Conservation (phyloP, 2,797 vertebrate species). For the Coracias cyanogaster region DNA sequence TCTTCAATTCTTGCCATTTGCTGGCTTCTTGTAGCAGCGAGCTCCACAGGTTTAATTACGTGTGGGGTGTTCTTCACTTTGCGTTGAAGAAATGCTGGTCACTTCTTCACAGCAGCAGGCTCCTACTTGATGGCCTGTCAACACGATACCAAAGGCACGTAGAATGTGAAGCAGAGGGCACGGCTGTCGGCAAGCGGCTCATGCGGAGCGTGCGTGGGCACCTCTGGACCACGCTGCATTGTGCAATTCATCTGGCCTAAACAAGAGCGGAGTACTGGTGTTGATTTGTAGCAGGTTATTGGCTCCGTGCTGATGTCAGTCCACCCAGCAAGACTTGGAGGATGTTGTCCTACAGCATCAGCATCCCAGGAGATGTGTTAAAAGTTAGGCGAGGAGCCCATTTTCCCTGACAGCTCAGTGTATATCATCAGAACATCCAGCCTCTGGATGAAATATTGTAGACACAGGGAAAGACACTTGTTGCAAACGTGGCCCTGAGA, state of each 20-base stretch:
- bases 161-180: not conserved
- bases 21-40: not conserved
- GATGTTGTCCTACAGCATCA: not conserved
- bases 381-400: not conserved
- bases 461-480: not conserved
- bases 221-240: fast-evolving
- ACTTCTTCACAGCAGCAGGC: not conserved
- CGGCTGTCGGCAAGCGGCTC: not conserved
- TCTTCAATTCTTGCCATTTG: not conserved
- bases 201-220: not conserved
- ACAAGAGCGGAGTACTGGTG: fast-evolving
- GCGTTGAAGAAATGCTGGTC: not conserved
- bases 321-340: not conserved
- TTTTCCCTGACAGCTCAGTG: not conserved
- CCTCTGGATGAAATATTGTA: not conserved
- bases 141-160: fast-evolving
- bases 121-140: not conserved
- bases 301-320: not conserved
- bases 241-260: not conserved
- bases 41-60: not conserved
- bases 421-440: not conserved
- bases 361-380: not conserved
- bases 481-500: not conserved
- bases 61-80: not conserved
- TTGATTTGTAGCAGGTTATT: not conserved